These are phyloP conservation scores for Orientallactaga bullata DNA, from an alignment of 2,113 vertebrate species.

Conservation along the genomic window DNA sequence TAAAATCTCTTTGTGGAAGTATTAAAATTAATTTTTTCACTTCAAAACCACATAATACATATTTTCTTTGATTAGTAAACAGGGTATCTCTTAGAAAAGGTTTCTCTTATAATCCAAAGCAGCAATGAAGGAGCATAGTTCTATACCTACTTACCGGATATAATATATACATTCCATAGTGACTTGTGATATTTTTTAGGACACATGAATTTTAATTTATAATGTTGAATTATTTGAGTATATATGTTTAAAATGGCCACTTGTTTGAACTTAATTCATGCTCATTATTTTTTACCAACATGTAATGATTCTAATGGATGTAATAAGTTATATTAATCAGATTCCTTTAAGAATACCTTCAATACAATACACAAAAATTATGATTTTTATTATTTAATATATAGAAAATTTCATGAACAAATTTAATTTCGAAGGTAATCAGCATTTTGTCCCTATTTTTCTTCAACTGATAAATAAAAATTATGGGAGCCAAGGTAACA, in stretches of 20 bases:
- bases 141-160: background rate
- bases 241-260: background rate
- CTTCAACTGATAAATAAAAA: constrained; percentile 1
- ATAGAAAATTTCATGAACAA: background rate
- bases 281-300: background rate
- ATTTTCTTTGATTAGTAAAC: constrained; percentile 22
- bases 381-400: background rate
- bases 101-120: background rate
- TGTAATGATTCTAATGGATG: background rate
- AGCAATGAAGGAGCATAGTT: background rate
- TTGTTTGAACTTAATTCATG: background rate
- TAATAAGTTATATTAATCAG: background rate
- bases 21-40: background rate
- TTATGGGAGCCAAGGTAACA: background rate
- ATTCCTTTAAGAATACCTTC: constrained; percentile 1
- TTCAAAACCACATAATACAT: background rate
- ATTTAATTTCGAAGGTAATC: constrained; percentile 6
- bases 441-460: background rate
- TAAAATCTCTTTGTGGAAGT: background rate
- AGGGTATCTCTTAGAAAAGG: background rate
- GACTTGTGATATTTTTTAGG: background rate
- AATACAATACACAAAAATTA: background rate
- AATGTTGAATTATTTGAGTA: background rate
- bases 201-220: background rate
- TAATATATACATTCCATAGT: background rate